Percentiles rank a stretch among this genome's conserved stretches.
phyloP scores from a whole-genome alignment of 2,888 invertebrate genomes.

The Agrotis segetum region DNA sequence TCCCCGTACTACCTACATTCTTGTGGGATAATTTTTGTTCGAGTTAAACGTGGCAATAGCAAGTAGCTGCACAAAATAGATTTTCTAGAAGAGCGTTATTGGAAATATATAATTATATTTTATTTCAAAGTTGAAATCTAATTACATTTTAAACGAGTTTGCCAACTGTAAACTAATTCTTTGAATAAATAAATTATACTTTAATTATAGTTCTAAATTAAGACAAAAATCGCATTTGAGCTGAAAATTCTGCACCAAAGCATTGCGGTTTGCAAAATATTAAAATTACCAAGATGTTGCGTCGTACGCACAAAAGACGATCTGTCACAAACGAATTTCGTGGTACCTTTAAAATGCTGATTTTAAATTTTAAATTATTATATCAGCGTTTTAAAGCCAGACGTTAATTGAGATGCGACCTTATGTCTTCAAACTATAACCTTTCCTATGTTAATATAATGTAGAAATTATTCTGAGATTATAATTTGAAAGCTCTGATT shows the following conservation, averaged over 20 bases:
- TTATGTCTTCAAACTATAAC: constrained; percentile 25
- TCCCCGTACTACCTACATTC: too few relatives aligned
- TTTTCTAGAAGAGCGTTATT: too few relatives aligned
- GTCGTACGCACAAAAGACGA: constrained; percentile 10
- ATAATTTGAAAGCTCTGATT: constrained; percentile 38
- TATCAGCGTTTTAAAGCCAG: constrained; percentile 38
- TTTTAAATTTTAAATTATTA: constrained; percentile 30
- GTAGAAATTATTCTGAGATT: constrained; percentile 50
- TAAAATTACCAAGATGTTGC: constrained; percentile 38
- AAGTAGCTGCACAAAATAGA: too few relatives aligned
- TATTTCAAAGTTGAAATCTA: too few relatives aligned
- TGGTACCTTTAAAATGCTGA: constrained; percentile 16
- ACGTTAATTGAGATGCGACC: constrained; percentile 33
- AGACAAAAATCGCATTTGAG: background rate
- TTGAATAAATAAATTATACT: too few relatives aligned
- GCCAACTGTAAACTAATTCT: too few relatives aligned
- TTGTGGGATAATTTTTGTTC: too few relatives aligned
- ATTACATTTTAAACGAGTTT: too few relatives aligned
- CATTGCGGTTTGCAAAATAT: constrained; percentile 30
- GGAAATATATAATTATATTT: too few relatives aligned
- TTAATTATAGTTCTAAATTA: background rate
- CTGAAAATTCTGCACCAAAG: constrained; percentile 10
- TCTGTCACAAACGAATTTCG: constrained; percentile 36
- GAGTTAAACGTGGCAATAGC: too few relatives aligned
- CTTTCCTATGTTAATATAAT: constrained; percentile 46